Evolutionary conservation across 2,888 invertebrate species (phyloP), one percentile per base, ranked within the genome.

Genomic region (Clusia tigrina): DNA sequence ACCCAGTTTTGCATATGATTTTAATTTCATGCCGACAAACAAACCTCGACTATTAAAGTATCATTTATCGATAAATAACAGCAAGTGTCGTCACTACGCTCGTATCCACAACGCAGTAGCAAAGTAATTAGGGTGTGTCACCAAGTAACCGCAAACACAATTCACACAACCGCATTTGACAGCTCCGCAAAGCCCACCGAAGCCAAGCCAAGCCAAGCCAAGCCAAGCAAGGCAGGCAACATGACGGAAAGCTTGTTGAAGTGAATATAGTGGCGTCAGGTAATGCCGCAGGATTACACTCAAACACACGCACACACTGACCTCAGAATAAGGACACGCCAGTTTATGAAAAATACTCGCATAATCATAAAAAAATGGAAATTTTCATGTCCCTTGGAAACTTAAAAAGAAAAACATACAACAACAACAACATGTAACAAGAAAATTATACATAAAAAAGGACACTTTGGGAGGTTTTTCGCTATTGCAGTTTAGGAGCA

Each of bases 211-310:
- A 5, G n/a, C 9, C n/a, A n/a, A 5, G n/a, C 42, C 10, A 42
- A 6, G 38, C 17, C 18, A n/a, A 58, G 46, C 63, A 61, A 63
- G 67, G 62, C 66, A 64, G 66, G 60, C 60, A 67, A 66, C 66
- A 62, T 66, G 66, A 64, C 66, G 65, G 67, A 58, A 62, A 57
- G 60, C 60, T 66, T 54, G 66, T 64, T 67, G 67, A 66, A 66
- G 65, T 62, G 65, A 54, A 56, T 58, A 60, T 63, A 67, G 62
- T 67, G 67, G 67, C 67, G n/a, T 5, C 2, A 17, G n/a, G n/a
- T 17, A 42, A 42, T 10, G 12, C 10, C 32, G 32, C 32, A 32
- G 32, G 32, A 32, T 32, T 12, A 6, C 6, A 32, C 32, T n/a
- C n/a, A n/a, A n/a, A n/a, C n/a, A n/a, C n/a, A n/a, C n/a, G n/a